These are phyloP conservation scores for Crambe crambe DNA, from an alignment of 37 sponge, comb jelly and placozoan species.

Conservation along the genomic window DNA sequence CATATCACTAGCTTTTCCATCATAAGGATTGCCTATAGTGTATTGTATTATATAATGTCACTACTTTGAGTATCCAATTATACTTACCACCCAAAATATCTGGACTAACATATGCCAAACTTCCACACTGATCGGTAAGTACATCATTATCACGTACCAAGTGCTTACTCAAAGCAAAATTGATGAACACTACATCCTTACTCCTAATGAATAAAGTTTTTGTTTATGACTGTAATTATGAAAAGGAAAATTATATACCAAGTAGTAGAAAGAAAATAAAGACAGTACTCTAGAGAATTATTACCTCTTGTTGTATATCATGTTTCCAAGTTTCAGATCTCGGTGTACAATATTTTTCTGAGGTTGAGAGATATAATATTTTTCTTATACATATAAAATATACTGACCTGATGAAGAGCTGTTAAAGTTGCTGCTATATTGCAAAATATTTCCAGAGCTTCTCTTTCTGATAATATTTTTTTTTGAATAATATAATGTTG, in stretches of 20 bases:
- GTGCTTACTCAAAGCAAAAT: constrained; percentile 84
- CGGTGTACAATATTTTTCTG: constrained; percentile 90
- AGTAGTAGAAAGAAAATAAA: background rate
- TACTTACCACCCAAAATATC: constrained; percentile 87
- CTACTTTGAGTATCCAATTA: background rate
- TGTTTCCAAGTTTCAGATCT: constrained; percentile 86
- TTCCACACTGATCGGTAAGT: constrained; percentile 82
- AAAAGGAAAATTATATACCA: too few species aligned
- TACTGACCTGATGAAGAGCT: constrained; percentile 61
- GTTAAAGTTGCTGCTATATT: constrained; percentile 43
- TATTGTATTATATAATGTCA: background rate
- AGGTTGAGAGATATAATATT: background rate
- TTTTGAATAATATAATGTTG: constrained; percentile 80
- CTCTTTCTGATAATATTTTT: constrained; percentile 62
- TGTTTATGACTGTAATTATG: background rate
- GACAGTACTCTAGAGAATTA: constrained; percentile 8
- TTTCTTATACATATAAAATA: too few species aligned
- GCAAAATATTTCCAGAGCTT: constrained; percentile 61
- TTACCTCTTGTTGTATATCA: constrained; percentile 63
- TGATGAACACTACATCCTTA: constrained; percentile 51
- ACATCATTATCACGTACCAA: constrained; percentile 59
- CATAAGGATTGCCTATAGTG: constrained; percentile 65
- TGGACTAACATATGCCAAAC: constrained; percentile 89
- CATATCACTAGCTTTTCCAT: constrained; percentile 89
- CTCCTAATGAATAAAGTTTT: constrained; percentile 30